phyloP scores from a whole-genome alignment of 1,140 invertebrate species.

The Hylaeus anthracinus region DNA sequence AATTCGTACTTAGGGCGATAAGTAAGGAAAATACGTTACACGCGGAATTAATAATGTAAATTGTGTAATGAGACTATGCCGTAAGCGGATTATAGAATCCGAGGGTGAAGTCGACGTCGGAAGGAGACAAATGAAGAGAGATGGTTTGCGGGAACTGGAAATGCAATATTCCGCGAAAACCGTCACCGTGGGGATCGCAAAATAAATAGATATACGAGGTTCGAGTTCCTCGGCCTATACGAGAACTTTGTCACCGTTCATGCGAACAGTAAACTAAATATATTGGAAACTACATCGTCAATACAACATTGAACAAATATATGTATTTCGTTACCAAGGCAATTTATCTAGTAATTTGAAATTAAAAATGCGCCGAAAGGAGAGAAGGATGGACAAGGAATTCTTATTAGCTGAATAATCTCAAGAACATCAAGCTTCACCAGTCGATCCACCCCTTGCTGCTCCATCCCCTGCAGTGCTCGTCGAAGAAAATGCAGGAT shows the following conservation, averaged over 20 bases:
- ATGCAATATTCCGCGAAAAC: constrained; percentile 67
- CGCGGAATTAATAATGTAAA: constrained; percentile 60
- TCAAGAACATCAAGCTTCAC: no score
- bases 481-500: constrained; percentile 51
- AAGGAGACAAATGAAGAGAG: constrained; percentile 71
- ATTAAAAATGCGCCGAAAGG: no score
- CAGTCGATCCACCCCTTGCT: no score
- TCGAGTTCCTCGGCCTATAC: constrained; percentile 50
- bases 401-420: no score
- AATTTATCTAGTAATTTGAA: no score
- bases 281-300: no score
- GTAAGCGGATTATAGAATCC: constrained; percentile 67
- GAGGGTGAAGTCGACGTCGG: constrained; percentile 60
- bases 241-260: constrained; percentile 46
- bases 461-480: background rate
- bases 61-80: constrained; percentile 58
- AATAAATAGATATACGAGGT: constrained; percentile 67
- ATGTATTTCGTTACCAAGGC: no score
- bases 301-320: no score
- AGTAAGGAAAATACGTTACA: constrained; percentile 47
- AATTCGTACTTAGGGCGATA: constrained; percentile 31
- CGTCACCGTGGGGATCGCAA: constrained; percentile 54
- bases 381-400: no score
- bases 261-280: background rate
- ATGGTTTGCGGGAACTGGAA: constrained; percentile 67